phyloP scores from a whole-genome alignment of 2,888 invertebrate species.

The Volucella bombylans region DNA sequence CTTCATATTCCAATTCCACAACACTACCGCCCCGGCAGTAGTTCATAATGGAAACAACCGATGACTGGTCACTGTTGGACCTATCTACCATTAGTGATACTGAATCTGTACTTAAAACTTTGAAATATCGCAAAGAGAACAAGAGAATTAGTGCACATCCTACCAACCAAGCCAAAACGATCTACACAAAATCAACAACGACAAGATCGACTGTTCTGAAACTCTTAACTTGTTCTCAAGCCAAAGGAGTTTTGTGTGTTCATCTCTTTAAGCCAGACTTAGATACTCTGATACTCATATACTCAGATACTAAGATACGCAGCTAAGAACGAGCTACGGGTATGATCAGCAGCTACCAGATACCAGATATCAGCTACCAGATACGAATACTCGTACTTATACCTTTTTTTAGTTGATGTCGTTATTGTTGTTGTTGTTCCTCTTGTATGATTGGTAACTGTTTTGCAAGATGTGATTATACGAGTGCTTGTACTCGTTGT shows the following conservation, averaged over 20 bases:
- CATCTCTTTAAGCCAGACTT: conserved; percentile 58
- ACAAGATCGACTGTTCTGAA: background rate
- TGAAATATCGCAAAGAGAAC: conserved; percentile 60
- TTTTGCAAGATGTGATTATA: conserved; percentile 38
- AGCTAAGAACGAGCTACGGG: no score
- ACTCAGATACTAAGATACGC: background rate
- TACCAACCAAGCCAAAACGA: conserved; percentile 28
- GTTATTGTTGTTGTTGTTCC: conserved; percentile 11
- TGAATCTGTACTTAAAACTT: conserved; percentile 1
- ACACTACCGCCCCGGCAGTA: conserved; percentile 6
- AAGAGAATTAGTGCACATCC: conserved; percentile 58
- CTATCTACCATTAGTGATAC: background rate
- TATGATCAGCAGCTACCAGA: no score
- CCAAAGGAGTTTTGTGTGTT: conserved; percentile 27
- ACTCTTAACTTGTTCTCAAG: conserved; percentile 67
- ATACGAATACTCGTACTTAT: no score
- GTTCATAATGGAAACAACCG: background rate
- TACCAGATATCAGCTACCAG: no score
- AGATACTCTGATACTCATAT: conserved; percentile 31
- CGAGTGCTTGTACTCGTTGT: no score
- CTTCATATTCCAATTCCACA: conserved; percentile 13
- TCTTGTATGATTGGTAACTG: conserved; percentile 41
- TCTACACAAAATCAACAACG: conserved; percentile 52
- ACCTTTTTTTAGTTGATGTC: conserved; percentile 13
- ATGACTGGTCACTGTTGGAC: conserved; percentile 1